Evolutionary conservation across 2,797 vertebrate species (phyloP), one percentile per base, ranked within the genome.

Genomic region (Spatula clypeata): DNA sequence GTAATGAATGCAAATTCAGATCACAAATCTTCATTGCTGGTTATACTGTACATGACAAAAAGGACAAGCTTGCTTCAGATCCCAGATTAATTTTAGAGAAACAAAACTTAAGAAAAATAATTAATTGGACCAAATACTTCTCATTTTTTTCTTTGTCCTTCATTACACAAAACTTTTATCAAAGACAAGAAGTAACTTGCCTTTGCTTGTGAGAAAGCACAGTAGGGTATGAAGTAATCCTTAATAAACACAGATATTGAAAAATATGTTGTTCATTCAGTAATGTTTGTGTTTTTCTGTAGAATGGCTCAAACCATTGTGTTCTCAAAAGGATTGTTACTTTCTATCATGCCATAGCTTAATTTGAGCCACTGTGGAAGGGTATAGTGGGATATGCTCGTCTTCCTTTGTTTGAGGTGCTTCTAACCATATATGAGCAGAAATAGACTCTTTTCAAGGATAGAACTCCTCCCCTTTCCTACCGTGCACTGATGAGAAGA

Each of bases 1-100:
- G 47, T 86, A 91, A 57, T 58, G 69, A 94, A 88, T 83, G 73
- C 82, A 88, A 75, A 72, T 94, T 88, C 83, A 58, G 34, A 60
- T 58, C 60, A 90, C 82, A 88, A 60, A 90, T 94, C 62, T 93
- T 94, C 70, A 65, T 86, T 92, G 55, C 31, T 81, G 26, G 24
- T 87, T 85, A 53, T 66, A 88, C 88, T 84, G 19, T 53, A 79
- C 12, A 9, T 42, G 31, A 81, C 19, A 79, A 65, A 88, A 94
- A 86, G 6, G 60, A 75, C 47, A 84, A 38, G 31, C 47, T 90
- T 29, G 19, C 94, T 89, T 84, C 79, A 90, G 90, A 67, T 84
- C n/a, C 36, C 51, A 86, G 55, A 79, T 81, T 91, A 53, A 73
- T 88, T 90, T 94, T 64, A 45, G 40, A 77, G 13, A 80, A 17